Evolutionary conservation across 1,140 invertebrate genomes (phyloP).

Genomic region (Chelonus insularis): DNA sequence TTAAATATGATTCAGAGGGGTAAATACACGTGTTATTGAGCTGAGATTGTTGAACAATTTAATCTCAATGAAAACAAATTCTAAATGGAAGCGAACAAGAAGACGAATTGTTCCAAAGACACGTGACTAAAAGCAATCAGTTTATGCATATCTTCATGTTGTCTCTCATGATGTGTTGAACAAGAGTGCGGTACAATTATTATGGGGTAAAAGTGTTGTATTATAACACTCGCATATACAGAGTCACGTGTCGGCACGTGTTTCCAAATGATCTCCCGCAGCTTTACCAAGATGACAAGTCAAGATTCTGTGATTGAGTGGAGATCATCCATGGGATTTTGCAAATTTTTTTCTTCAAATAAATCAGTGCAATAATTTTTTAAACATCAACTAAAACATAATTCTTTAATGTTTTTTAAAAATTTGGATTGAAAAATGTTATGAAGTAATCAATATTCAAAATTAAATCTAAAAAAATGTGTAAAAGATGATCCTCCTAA

Average conservation of each 20-base stretch:
- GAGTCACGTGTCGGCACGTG: slow-evolving; percentile 23
- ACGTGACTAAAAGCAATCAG: slow-evolving; percentile 18
- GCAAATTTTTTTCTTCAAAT: not conserved
- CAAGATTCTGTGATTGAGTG: slow-evolving; percentile 22
- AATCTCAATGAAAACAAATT: slow-evolving; percentile 25
- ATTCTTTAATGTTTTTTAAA: too few species aligned
- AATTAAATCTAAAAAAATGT: too few species aligned
- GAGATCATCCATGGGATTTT: slow-evolving; percentile 2
- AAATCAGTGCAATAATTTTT: too few species aligned
- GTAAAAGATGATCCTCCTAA: not conserved
- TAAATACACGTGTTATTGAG: not conserved
- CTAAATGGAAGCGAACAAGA: not conserved
- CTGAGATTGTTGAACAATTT: slow-evolving; percentile 5
- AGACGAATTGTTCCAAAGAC: not conserved
- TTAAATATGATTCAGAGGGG: too few species aligned
- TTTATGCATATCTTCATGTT: slow-evolving; percentile 17
- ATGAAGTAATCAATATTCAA: too few species aligned
- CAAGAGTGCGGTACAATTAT: slow-evolving; percentile 24
- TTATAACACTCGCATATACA: not conserved
- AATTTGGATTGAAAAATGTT: too few species aligned
- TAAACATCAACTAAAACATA: too few species aligned
- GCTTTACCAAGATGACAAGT: slow-evolving; percentile 11
- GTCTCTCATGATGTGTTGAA: slow-evolving; percentile 19
- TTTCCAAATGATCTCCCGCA: not conserved
- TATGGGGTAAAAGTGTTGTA: slow-evolving; percentile 2